phyloP scores from a whole-genome alignment of 2,797 vertebrate genomes.

The Scleropages formosus region DNA sequence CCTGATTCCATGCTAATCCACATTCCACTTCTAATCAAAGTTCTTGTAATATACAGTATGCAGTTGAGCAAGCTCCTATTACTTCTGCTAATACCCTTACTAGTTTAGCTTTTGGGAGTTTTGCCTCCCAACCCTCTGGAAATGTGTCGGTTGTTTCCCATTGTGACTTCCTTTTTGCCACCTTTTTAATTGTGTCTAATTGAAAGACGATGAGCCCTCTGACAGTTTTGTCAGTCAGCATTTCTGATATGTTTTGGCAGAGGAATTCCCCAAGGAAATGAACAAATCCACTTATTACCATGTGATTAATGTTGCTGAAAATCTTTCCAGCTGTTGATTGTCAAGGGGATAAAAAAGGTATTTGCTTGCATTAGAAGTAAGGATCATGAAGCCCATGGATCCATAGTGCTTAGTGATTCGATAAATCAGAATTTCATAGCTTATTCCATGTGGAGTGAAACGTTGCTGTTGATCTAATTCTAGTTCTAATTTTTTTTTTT shows the following conservation, averaged over 20 bases:
- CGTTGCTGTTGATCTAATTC: conserved; percentile 13
- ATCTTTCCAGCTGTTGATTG: conserved; percentile 61
- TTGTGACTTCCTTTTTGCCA: conserved; percentile 39
- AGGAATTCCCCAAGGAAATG: conserved; percentile 62
- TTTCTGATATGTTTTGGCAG: conserved; percentile 65
- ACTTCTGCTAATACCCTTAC: background rate
- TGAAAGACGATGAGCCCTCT: conserved; percentile 52
- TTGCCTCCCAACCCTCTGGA: conserved; percentile 28
- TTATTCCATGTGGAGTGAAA: conserved; percentile 18
- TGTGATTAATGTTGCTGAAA: conserved; percentile 69
- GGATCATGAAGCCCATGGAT: conserved; percentile 7
- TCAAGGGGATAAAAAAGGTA: conserved; percentile 46
- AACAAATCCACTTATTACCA: conserved; percentile 68
- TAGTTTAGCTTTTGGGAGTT: background rate
- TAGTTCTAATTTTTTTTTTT: background rate
- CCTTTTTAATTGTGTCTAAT: conserved; percentile 26
- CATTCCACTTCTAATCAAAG: too few species aligned
- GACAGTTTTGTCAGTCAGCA: conserved; percentile 62
- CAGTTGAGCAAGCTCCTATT: background rate
- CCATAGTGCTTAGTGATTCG: conserved; percentile 22
- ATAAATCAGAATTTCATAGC: conserved; percentile 28
- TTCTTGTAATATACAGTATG: too few species aligned
- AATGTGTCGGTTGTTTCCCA: conserved; percentile 43
- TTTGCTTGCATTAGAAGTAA: conserved; percentile 47
- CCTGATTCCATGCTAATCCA: too few species aligned